phyloP scores from a whole-genome alignment of 1,140 invertebrate genomes.

The Zeugodacus cucurbitae region DNA sequence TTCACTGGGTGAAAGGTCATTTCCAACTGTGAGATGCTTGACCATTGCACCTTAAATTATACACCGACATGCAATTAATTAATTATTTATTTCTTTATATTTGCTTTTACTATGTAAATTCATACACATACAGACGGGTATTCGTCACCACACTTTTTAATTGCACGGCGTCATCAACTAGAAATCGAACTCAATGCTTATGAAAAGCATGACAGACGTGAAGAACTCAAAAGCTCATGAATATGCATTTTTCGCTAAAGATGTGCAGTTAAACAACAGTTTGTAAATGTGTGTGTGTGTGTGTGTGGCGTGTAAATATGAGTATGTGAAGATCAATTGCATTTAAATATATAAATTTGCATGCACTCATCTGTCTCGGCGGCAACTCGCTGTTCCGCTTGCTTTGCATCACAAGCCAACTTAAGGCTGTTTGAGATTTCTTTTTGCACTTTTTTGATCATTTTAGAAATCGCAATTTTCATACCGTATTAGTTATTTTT shows the following conservation, averaged over 20 bases:
- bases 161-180: background rate
- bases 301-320: background rate
- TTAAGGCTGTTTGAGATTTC: background rate
- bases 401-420: background rate
- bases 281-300: background rate
- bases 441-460: background rate
- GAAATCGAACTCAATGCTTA: background rate
- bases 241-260: background rate
- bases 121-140: background rate
- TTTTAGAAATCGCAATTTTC: background rate
- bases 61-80: background rate
- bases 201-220: background rate
- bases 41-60: background rate
- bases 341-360: background rate
- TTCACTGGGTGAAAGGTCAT: background rate
- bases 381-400: background rate
- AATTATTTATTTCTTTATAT: background rate
- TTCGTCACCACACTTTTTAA: background rate
- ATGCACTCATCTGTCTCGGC: constrained; percentile 10
- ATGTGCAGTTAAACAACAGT: background rate
- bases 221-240: background rate
- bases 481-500: background rate
- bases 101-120: background rate
- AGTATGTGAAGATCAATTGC: background rate
- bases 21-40: no score